phyloP scores from a whole-genome alignment of 1,140 invertebrate species.

The Doryteuthis pealeii region DNA sequence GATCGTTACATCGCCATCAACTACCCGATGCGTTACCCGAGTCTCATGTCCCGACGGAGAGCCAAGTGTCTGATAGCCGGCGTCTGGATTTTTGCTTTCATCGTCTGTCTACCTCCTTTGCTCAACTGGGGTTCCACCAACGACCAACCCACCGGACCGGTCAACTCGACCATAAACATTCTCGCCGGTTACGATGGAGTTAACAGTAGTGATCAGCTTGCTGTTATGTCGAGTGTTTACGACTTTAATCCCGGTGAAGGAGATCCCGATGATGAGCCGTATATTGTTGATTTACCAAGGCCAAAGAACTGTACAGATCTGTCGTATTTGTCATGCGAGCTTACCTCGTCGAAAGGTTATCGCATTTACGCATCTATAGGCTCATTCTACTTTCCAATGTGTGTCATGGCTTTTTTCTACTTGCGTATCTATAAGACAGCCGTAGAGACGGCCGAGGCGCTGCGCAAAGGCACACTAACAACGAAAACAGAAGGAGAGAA shows the following conservation, averaged over 20 bases:
- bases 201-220: neutral
- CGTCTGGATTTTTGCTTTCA: slow-evolving; percentile 92
- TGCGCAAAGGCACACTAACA: slow-evolving; percentile 80
- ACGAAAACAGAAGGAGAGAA: slow-evolving; percentile 68
- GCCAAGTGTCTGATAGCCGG: slow-evolving; percentile 88
- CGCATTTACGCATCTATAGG: slow-evolving; percentile 91
- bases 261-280: neutral
- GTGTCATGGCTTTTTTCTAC: slow-evolving; percentile 95
- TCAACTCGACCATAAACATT: neutral
- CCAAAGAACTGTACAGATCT: neutral
- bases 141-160: slow-evolving; percentile 43
- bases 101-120: slow-evolving; percentile 97
- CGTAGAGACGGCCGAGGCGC: slow-evolving; percentile 83
- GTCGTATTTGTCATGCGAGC: slow-evolving; percentile 68
- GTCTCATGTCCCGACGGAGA: slow-evolving; percentile 58
- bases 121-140: slow-evolving; percentile 77
- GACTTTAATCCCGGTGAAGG: neutral
- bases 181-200: neutral
- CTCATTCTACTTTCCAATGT: slow-evolving; percentile 95
- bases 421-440: slow-evolving; percentile 91
- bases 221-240: neutral
- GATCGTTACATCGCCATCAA: slow-evolving; percentile 61
- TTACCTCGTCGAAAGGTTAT: slow-evolving; percentile 89
- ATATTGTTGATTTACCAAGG: neutral
- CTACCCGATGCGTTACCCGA: slow-evolving; percentile 54